phyloP scores from a whole-genome alignment of 2,888 invertebrate genomes.

The Argyresthia albistria region DNA sequence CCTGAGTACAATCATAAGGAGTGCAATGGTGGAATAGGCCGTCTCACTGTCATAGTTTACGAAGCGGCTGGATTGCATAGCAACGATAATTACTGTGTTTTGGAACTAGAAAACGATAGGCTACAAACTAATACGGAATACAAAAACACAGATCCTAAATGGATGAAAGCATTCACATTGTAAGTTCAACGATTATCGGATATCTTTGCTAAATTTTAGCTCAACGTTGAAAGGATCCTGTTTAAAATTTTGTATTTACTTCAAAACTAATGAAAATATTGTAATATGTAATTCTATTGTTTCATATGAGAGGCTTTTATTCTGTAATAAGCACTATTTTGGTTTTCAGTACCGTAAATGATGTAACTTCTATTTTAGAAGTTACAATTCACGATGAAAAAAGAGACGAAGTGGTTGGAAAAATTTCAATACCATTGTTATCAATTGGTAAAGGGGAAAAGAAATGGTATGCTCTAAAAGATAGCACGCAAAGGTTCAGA shows the following conservation, averaged over 20 bases:
- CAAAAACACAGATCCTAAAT: slow-evolving; percentile 93
- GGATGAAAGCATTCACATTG: slow-evolving; percentile 98
- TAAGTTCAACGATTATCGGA: slow-evolving; percentile 51
- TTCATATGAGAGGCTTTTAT: not conserved
- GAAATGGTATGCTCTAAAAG: slow-evolving; percentile 96
- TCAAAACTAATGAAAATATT: too few relatives aligned
- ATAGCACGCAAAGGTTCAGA: slow-evolving; percentile 85
- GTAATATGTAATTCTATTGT: too few relatives aligned
- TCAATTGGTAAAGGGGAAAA: slow-evolving; percentile 87
- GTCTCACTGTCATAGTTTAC: slow-evolving; percentile 91
- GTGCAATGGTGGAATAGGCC: slow-evolving; percentile 82
- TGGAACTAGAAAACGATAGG: slow-evolving; percentile 92
- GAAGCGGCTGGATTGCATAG: slow-evolving; percentile 85
- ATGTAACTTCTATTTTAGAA: slow-evolving; percentile 93
- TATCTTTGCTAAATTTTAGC: too few relatives aligned
- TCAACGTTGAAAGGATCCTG: too few relatives aligned
- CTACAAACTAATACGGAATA: slow-evolving; percentile 97
- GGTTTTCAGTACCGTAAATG: slow-evolving; percentile 81
- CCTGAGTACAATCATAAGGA: slow-evolving; percentile 52
- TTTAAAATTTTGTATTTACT: too few relatives aligned
- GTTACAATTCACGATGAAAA: slow-evolving; percentile 96
- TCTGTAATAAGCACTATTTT: not conserved
- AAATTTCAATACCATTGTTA: slow-evolving; percentile 88
- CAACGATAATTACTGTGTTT: slow-evolving; percentile 94
- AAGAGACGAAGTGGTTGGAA: slow-evolving; percentile 95